Base-by-base conservation (phyloP, 2,797 vertebrate genomes). In the Eulemur albifrons region DNA sequence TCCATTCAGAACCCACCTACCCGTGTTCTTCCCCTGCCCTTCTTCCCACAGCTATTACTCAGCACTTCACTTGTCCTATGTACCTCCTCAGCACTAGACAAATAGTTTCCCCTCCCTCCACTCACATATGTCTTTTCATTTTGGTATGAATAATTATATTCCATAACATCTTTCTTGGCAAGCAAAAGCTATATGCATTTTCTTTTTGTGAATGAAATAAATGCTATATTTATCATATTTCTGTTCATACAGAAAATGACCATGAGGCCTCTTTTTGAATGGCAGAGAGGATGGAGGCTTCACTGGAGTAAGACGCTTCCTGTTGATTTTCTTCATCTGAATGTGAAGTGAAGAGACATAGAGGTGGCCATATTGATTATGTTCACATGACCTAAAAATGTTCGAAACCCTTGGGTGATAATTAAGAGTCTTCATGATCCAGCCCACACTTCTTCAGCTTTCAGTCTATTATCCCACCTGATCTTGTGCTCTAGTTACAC, bases 61-160 rank as follows among this genome's bases (percentile, higher is more conserved):
- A 89, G 59, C 52, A 69, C 15, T 88, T 80, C 9, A 5, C 32
- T 77, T 76, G 48, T 63, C 40, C n/a, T 76, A 13, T 77, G 40
- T 85, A 72, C 77, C 77, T 85, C 54, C 54, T 15, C 21, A 89
- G 75, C 20, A 63, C 17, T 23, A 79, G 50, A 40, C 13, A 77
- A 43, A 69, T 52, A 67, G 14, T 82, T 50, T 25, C 32, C 50
- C 32, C 3, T 6, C 45, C 32, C 9, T 80, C 5, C 18, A 12
- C 27, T 50, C 13, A 76, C 25, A 25, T 14, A 43, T 92, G 72
- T 90, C 61, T 75, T 90, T 88, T 86, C 70, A 69, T 63, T 96
- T 94, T 76, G 45, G 77, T 86, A 30, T 54, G 75, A 54, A 90
- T 96, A 75, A 90, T 89, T 88, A 90, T 70, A 76, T 90, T 85